Evolutionary conservation across 1,140 invertebrate species (phyloP).

Genomic region (Elymnias hypermnestra): DNA sequence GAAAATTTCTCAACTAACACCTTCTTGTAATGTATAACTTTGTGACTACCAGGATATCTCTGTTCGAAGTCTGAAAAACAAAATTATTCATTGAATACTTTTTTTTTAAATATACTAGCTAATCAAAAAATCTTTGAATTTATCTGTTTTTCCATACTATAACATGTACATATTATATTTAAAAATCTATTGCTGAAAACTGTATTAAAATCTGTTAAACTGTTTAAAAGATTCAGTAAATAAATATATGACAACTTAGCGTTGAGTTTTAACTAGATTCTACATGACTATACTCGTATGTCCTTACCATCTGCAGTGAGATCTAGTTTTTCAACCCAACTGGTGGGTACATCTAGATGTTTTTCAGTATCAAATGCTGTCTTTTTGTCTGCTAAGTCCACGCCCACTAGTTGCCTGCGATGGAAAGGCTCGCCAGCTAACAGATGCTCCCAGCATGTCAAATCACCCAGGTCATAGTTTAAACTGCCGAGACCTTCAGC

Average conservation of each 20-base stretch:
- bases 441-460: constrained; percentile 82
- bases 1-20: constrained; percentile 85
- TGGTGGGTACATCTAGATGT: constrained; percentile 87
- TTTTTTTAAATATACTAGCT: not conserved
- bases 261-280: no score
- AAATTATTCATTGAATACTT: not conserved
- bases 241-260: no score
- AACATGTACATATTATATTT: no score
- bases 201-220: no score
- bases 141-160: no score
- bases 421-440: constrained; percentile 80
- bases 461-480: constrained; percentile 77
- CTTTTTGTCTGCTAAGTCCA: constrained; percentile 65
- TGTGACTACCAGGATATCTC: constrained; percentile 84
- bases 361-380: constrained; percentile 78
- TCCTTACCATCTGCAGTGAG: constrained; percentile 81
- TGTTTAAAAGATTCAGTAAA: no score
- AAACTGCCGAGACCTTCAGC: constrained; percentile 26
- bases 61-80: constrained; percentile 80
- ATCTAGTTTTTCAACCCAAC: constrained; percentile 85
- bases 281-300: no score
- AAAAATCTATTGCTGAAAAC: no score
- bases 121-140: no score
- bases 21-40: constrained; percentile 85
- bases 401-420: constrained; percentile 67